Evolutionary conservation across 2,797 vertebrate genomes (phyloP), one percentile per base, ranked within the genome.

Genomic region (Sebastes flavidus): DNA sequence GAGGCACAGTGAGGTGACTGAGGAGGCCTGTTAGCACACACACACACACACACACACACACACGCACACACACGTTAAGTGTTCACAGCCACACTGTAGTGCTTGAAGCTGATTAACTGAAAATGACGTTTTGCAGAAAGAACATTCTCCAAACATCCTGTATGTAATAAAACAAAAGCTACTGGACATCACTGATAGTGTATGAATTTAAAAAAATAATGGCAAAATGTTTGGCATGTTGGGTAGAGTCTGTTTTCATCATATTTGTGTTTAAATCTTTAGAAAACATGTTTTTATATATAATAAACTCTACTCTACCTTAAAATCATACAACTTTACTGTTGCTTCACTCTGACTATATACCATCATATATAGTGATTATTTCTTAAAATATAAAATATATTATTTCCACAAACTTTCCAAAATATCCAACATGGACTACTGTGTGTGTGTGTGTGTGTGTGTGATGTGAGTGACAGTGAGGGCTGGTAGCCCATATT

Each of bases 401-500:
- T 13, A 34, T 61, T 10, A 59, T 59, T 55, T 16, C 16, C 7
- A 14, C 2, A 75, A 63, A 34, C 13, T 71, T 65, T 18, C n/a
- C 30, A 12, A 49, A 36, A 46, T 61, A 22, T 61, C n/a, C n/a
- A 30, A 2, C 8, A 9, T 63, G 42, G 13, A 38, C 36, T 38
- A 38, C 38, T 38, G 36, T 38, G 65, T 36, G 34, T 34, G 32
- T 36, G 34, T 34, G 34, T 34, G 32, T 34, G 10, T 42, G 65
- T 70, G 72, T 66, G 72, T 84, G 73, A 29, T 78, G 76, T 76
- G 81, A 49, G 70, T 62, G 63, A 62, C 62, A 68, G 71, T 70
- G 60, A 7, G 54, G 77, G 72, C 77, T 49, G 65, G 34, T 65
- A 16, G 49, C 18, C 20, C 49, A 20, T 52, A n/a, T 83, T 79